Base-by-base conservation (phyloP, 2,113 vertebrate species). In the Morphnarchus princeps region DNA sequence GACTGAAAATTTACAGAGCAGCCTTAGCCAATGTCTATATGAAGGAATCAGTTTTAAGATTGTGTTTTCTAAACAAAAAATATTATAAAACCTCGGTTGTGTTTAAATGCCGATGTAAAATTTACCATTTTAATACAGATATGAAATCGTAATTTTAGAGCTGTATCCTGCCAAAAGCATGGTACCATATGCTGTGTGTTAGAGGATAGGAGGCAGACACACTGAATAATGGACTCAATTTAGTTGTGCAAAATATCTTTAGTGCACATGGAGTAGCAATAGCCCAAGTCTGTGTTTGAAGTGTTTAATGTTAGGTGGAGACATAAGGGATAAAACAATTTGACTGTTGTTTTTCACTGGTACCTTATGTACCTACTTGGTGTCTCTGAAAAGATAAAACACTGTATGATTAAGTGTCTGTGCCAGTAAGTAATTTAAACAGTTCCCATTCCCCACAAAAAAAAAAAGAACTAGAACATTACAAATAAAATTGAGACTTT, bases 101-200 rank as follows among this genome's bases (percentile, higher is more conserved):
- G 24, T 45, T 93, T 89, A 65, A 89, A 93, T 58, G 82, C 91
- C 85, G 73, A 82, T 79, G 45, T 73, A 89, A 88, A 89, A 77
- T 10, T 69, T 87, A 89, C 69, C 34, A 59, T 90, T 96, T 96
- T 92, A 94, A 96, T 92, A 86, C 94, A 96, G 90, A 94, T 91
- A 87, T 40, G 90, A 90, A 90, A 50, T 96, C 58, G 96, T 98
- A 98, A 97, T 98, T 98, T 98, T 98, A 98, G 96, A 74, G 58
- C 85, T 78, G 52, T 93, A 62, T 93, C 92, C 89, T 97, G 96
- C 91, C 93, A 96, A 83, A 97, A 96, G 91, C 89, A 87, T 92
- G 82, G 82, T 96, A 92, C 95, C 97, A 96, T 97, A 96, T 98
- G 95, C 77, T 97, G 50, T 90, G 93, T 96, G 97, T 97, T 97